Conservation (phyloP, 2,113 vertebrate genomes). For the Cepphus grylle region DNA sequence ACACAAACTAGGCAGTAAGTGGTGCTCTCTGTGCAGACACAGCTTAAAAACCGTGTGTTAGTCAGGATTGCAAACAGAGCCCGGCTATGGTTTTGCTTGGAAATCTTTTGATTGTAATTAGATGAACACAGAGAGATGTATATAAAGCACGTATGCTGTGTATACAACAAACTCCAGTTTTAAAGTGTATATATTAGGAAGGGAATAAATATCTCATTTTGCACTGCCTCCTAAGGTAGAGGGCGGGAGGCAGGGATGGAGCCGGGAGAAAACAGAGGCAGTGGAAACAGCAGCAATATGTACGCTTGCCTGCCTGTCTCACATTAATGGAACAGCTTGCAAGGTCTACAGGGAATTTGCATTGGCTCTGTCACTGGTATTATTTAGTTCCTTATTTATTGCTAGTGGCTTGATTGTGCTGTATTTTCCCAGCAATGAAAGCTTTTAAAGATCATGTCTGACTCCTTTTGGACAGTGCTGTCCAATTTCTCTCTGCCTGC, state of each 20-base stretch:
- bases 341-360: slow-evolving; percentile 63
- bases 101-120: background rate
- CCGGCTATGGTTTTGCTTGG: background rate
- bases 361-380: slow-evolving; percentile 70
- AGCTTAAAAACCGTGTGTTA: background rate
- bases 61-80: background rate
- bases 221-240: slow-evolving; percentile 53
- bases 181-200: background rate
- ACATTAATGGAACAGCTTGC: slow-evolving; percentile 71
- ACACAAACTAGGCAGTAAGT: background rate
- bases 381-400: slow-evolving; percentile 69
- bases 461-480: slow-evolving; percentile 88
- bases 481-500: slow-evolving; percentile 90
- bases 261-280: slow-evolving; percentile 60
- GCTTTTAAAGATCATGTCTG: slow-evolving; percentile 83
- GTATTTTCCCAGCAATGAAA: slow-evolving; percentile 74
- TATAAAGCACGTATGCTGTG: background rate
- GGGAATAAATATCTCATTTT: slow-evolving; percentile 39
- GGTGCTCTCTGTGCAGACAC: background rate
- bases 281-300: slow-evolving; percentile 56
- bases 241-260: slow-evolving; percentile 53
- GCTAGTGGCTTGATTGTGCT: slow-evolving; percentile 62
- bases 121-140: background rate
- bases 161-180: background rate
- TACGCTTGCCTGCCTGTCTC: slow-evolving; percentile 59